These are phyloP conservation scores for Gymnogyps californianus DNA, from an alignment of 2,113 vertebrate genomes.

Conservation along the genomic window DNA sequence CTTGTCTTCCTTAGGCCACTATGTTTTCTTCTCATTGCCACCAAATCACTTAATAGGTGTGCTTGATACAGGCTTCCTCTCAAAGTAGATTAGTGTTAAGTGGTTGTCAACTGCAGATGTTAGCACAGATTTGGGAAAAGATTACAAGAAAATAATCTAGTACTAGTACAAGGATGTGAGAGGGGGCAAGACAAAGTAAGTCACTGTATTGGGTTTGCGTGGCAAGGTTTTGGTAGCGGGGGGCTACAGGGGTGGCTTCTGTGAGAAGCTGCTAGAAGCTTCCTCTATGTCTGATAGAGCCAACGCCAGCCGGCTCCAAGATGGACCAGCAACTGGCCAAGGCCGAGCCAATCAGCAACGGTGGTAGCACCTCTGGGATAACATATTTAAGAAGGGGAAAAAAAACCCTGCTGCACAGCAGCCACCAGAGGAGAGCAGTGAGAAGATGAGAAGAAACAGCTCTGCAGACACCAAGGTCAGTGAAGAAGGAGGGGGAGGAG, in stretches of 20 bases:
- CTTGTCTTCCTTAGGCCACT: not conserved
- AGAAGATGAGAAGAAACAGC: not conserved
- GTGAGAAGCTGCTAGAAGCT: too few species aligned
- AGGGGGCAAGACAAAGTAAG: not conserved
- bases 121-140: not conserved
- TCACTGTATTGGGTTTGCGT: not conserved
- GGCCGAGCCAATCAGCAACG: rapidly evolving
- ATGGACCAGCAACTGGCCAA: not conserved
- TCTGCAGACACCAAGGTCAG: not conserved
- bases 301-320: not conserved
- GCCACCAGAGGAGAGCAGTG: too few species aligned
- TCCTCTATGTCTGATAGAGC: not conserved
- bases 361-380: not conserved
- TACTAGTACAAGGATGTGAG: not conserved
- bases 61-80: not conserved
- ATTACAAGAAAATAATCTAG: not conserved
- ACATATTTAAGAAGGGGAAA: not conserved
- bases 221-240: not conserved
- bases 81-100: not conserved
- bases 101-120: not conserved
- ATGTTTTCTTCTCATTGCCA: not conserved
- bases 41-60: not conserved
- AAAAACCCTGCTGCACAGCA: too few species aligned
- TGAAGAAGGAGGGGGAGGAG: not conserved
- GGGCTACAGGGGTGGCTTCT: too few species aligned